A percentile compares a stretch with the other conserved stretches of the same genome.
These are phyloP conservation scores for Amphilophus citrinellus DNA, from an alignment of 2,113 vertebrate species.

Conservation along the genomic window DNA sequence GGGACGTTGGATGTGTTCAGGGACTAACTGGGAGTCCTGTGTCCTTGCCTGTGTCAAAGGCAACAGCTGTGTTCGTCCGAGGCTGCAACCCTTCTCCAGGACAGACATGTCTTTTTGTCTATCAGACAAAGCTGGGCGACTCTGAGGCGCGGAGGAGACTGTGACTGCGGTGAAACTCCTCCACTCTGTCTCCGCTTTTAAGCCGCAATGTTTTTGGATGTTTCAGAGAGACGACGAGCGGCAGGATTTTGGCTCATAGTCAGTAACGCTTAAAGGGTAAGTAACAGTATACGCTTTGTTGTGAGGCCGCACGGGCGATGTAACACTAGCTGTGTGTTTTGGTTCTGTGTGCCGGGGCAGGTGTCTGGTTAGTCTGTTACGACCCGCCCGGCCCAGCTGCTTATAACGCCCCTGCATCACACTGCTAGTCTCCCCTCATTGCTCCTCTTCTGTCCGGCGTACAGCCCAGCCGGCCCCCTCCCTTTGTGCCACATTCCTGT, in stretches of 20 bases:
- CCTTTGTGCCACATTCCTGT: constrained; percentile 4
- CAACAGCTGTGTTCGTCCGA: not conserved
- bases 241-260: not conserved
- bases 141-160: constrained; percentile 32
- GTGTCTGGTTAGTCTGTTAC: constrained; percentile 14
- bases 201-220: constrained; percentile 39
- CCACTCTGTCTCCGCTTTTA: not conserved
- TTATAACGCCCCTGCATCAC: not conserved
- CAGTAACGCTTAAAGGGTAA: constrained; percentile 26
- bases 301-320: not conserved
- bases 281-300: not conserved
- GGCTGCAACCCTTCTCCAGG: not conserved
- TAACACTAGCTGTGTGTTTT: not conserved
- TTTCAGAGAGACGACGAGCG: constrained; percentile 24
- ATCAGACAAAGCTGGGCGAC: constrained; percentile 21
- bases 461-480: not conserved
- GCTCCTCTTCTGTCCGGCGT: not conserved
- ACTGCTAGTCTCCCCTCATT: not conserved
- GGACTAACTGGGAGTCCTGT: constrained; percentile 20
- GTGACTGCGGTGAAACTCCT: constrained; percentile 47
- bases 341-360: not conserved
- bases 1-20: constrained; percentile 13
- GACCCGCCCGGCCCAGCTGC: constrained; percentile 8
- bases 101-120: constrained; percentile 34
- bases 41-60: constrained; percentile 40